Percentiles rank a stretch among this genome's conserved stretches.
These are phyloP conservation scores for Chrysomela aeneicollis DNA, from an alignment of 2,888 invertebrate genomes.

Conservation along the genomic window DNA sequence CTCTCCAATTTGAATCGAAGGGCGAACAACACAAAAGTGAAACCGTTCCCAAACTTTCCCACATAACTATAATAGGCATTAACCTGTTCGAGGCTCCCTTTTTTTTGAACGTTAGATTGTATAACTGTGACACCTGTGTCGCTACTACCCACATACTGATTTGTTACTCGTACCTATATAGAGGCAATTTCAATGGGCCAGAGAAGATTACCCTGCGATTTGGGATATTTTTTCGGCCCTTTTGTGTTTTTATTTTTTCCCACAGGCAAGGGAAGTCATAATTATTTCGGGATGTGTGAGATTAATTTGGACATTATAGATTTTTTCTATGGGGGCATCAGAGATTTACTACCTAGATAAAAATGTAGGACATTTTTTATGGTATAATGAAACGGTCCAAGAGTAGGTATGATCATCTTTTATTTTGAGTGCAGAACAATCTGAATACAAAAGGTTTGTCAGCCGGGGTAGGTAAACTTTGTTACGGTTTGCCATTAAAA, in stretches of 20 bases:
- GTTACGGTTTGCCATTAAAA: not conserved
- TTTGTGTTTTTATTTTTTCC: slow-evolving; percentile 33
- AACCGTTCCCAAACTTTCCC: slow-evolving; percentile 51
- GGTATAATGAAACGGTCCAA: slow-evolving; percentile 16
- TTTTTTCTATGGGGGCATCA: slow-evolving; percentile 25
- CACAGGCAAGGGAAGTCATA: slow-evolving; percentile 33
- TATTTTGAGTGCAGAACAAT: not conserved
- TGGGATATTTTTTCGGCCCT: slow-evolving; percentile 31
- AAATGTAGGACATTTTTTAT: slow-evolving; percentile 26
- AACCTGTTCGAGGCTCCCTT: slow-evolving; percentile 52
- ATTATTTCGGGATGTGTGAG: slow-evolving; percentile 37
- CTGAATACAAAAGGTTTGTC: not conserved
- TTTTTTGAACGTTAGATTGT: slow-evolving; percentile 41
- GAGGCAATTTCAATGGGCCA: slow-evolving; percentile 35
- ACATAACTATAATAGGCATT: slow-evolving; percentile 56
- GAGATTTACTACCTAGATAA: slow-evolving; percentile 32
- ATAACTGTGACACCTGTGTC: slow-evolving; percentile 50
- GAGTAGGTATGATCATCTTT: slow-evolving; percentile 7
- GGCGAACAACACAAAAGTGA: slow-evolving; percentile 43
- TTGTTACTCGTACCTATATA: slow-evolving; percentile 34
- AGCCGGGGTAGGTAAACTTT: not conserved
- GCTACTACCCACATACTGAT: slow-evolving; percentile 39
- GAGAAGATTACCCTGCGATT: slow-evolving; percentile 31
- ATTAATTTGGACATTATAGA: slow-evolving; percentile 36
- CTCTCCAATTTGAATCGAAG: slow-evolving; percentile 39